Evolutionary conservation across 2,888 invertebrate species (phyloP), one percentile per base, ranked within the genome.

Genomic region (Drosophila histrio): DNA sequence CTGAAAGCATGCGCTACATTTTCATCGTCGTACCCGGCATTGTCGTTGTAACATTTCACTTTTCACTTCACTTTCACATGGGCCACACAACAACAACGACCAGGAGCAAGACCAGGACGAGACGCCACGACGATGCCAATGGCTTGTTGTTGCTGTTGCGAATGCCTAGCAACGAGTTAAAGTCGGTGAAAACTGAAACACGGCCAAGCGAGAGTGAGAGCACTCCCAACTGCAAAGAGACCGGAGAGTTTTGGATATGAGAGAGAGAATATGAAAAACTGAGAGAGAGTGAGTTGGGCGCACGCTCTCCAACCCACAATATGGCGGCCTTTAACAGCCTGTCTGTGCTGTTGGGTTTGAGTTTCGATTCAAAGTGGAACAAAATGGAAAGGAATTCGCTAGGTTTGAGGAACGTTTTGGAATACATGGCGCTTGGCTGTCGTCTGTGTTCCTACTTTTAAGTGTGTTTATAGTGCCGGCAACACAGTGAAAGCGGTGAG

Each of bases 41-140:
- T 74, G 72, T 59, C 69, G 80, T 63, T 77, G 79, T 82, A 78
- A 87, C 83, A 83, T 90, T 90, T 90, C 90, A 90, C 90, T 90
- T 90, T 90, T 89, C 88, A 88, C 89, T 87, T 90, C 89, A 89
- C 89, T 89, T 89, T 89, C 89, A 88, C 90, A 88, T 77, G 64
- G 54, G 71, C 63, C 67, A 53, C 46, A 62, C 59, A 30, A 57
- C 36, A n/a, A 34, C 26, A 38, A 15, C n/a, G 17, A 21, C 38
- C 32, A 56, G 22, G 13, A 58, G 44, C 52, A 47, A 28, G 13
- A 56, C 34, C 59, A 64, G 52, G 39, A 38, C 52, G 68, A 66
- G 46, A 32, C 21, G 32, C 21, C 28, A 54, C 30, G 39, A 38
- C 50, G 36, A 38, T 32, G 21, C 47, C 15, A 47, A 50, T 57